phyloP scores from a whole-genome alignment of 1,140 invertebrate genomes.

The Chrysoperla carnea region DNA sequence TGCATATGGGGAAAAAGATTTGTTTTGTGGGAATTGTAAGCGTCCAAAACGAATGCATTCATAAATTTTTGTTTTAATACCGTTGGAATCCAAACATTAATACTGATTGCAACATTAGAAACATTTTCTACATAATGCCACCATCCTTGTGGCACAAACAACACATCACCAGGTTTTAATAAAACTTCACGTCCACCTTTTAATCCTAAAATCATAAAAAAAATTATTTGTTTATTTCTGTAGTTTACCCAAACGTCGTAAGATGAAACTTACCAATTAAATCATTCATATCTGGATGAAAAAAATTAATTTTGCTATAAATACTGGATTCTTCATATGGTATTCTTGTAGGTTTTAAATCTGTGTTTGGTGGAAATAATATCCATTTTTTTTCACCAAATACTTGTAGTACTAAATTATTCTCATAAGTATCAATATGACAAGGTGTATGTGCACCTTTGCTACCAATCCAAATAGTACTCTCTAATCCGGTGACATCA shows the following conservation, averaged over 20 bases:
- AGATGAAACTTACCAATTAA: constrained; percentile 8
- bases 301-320: constrained; percentile 73
- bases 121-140: constrained; percentile 92
- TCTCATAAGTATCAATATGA: constrained; percentile 88
- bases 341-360: constrained; percentile 64
- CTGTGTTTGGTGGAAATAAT: constrained; percentile 67
- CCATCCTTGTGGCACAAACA: constrained; percentile 80
- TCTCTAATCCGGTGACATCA: constrained; percentile 43
- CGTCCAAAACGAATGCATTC: too few species aligned
- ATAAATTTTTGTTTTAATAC: constrained; percentile 22
- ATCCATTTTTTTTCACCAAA: constrained; percentile 86
- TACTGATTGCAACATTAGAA: constrained; percentile 47
- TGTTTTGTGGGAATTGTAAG: too few species aligned
- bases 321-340: constrained; percentile 96
- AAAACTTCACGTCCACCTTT: constrained; percentile 34
- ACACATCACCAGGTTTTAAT: constrained; percentile 66
- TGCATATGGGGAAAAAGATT: too few species aligned
- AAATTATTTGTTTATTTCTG: constrained; percentile 1
- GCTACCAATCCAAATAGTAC: constrained; percentile 82
- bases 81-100: constrained; percentile 78
- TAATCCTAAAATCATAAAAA: constrained; percentile 28
- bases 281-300: constrained; percentile 31
- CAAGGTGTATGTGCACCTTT: constrained; percentile 80
- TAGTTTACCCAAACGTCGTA: constrained; percentile 7
- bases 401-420: constrained; percentile 80